These are phyloP conservation scores for Minunthozetes semirufus DNA, from an alignment of 2,888 invertebrate species.

Conservation along the genomic window DNA sequence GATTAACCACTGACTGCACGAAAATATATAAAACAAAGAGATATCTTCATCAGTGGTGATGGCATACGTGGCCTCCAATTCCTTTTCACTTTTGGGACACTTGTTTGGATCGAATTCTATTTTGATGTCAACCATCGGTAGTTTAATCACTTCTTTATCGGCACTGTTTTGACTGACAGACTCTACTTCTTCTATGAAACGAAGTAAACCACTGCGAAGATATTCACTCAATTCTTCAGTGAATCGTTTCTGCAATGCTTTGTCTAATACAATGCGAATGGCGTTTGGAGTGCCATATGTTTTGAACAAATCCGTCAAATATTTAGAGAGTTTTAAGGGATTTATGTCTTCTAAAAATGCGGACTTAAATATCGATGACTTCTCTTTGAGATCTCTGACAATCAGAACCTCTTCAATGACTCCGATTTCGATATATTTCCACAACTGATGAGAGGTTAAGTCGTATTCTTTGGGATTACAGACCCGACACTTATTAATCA, in stretches of 20 bases:
- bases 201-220: neutral
- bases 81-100: slow-evolving; percentile 1
- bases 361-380: slow-evolving; percentile 13
- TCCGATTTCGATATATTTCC: slow-evolving; percentile 23
- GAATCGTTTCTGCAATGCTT: neutral
- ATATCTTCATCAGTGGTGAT: neutral
- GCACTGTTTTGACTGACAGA: neutral
- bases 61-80: neutral
- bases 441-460: slow-evolving; percentile 1
- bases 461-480: slow-evolving; percentile 17
- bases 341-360: neutral
- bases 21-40: neutral
- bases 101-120: neutral
- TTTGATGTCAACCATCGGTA: slow-evolving; percentile 22
- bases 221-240: neutral
- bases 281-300: slow-evolving; percentile 23
- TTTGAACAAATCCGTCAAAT: neutral
- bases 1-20: slow-evolving; percentile 4
- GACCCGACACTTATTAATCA: slow-evolving; percentile 8
- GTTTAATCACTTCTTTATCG: neutral
- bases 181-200: neutral
- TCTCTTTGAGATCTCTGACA: slow-evolving; percentile 5
- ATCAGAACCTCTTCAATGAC: neutral
- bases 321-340: neutral
- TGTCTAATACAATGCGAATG: neutral